Base-by-base conservation (phyloP, 2,888 invertebrate genomes). In the Himalopsyche kuldschensis region DNA sequence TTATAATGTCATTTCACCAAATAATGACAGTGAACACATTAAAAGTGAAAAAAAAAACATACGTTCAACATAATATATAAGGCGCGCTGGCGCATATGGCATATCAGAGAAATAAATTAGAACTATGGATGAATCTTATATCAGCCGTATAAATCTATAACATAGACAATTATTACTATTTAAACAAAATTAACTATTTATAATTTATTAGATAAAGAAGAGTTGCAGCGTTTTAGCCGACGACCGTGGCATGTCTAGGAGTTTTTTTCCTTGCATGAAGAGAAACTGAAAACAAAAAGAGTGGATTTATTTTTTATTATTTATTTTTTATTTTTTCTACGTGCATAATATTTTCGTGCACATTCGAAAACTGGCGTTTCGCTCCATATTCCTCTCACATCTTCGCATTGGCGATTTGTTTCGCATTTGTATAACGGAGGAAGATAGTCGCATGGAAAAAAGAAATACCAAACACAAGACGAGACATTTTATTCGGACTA, bases 211-310 rank as follows among this genome's bases (percentile, higher is more conserved):
- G 2, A 46, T 46, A 46, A 41, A 77, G 69, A 35, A 76, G 75
- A 31, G 35, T 32, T 81, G 75, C 46, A 89, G 55, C 81, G 87
- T 35, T 87, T 89, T 63, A 88, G 15, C 86, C 6, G 17, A 88
- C 77, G 30, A 86, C 86, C 87, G 87, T 89, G 89, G 89, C 89
- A 89, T 90, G 92, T 91, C 92, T 92, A 90, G 91, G 90, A 91
- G 90, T 91, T 90, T 91, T 41, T 91, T 90, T 91, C 91, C 83
- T 78, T 90, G 90, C 90, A 90, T 89, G 90, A 89, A 90, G 90
- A 90, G 90, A 90, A 91, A 90, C 90, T 89, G 89, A 89, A 91
- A 91, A 91, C 91, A 91, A 91, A 91, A 91, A 91, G 90, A 89
- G 89, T 89, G 91, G 91, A 91, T 91, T 91, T 91, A 90, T 91